Evolutionary conservation across 35 echinoderm and acorn worm genomes (phyloP).

Genomic region (Diadema setosum): DNA sequence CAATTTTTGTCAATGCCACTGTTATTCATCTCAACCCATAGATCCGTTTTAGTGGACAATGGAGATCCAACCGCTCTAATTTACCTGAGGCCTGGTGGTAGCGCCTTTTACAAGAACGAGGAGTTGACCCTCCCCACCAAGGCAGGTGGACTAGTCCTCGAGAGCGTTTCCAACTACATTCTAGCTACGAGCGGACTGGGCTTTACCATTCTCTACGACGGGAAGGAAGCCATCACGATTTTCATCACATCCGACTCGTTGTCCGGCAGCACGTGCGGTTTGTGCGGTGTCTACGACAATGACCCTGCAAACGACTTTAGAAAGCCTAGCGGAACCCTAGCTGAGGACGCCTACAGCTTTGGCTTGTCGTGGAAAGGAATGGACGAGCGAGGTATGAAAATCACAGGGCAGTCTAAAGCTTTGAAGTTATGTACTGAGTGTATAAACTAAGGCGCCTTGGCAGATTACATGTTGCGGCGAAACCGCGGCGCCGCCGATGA

Average conservation of each 20-base stretch:
- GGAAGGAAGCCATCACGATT: conserved; percentile 16
- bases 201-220: conserved; percentile 45
- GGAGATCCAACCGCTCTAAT: not conserved
- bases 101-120: not conserved
- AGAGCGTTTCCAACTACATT: conserved; percentile 39
- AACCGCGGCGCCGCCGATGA: not conserved
- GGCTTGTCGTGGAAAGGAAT: conserved; percentile 38
- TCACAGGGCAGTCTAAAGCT: not conserved
- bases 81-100: not conserved
- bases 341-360: conserved; percentile 31
- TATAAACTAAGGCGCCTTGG: too few species aligned
- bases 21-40: not conserved
- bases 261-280: conserved; percentile 12
- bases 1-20: too few species aligned
- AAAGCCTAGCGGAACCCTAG: not conserved
- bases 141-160: conserved; percentile 19
- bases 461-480: too few species aligned
- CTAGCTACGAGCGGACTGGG: conserved; percentile 57
- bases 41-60: conserved; percentile 38
- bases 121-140: not conserved
- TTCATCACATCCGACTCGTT: conserved; percentile 18
- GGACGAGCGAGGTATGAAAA: not conserved
- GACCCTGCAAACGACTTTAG: conserved; percentile 38
- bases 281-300: conserved; percentile 64
- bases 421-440: not conserved